These are phyloP conservation scores for Nemopilema nomurai DNA, from an alignment of 30 jellyfish, hydroid and myxozoan genomes.

Conservation along the genomic window DNA sequence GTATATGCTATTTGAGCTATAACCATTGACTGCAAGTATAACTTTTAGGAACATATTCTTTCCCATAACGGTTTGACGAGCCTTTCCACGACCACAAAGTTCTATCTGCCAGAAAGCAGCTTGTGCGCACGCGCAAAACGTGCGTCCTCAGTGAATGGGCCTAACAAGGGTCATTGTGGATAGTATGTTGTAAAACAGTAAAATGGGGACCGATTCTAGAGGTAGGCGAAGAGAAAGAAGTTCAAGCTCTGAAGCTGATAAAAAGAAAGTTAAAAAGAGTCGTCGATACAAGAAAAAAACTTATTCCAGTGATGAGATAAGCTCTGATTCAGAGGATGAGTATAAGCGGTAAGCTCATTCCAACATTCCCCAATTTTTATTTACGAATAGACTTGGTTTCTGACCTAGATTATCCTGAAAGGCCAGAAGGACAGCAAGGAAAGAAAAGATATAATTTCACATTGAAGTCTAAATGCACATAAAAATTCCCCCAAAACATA, in stretches of 20 bases:
- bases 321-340: slow-evolving; percentile 22
- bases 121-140: background rate
- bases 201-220: slow-evolving; percentile 63
- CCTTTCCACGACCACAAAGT: too few species aligned
- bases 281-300: slow-evolving; percentile 55
- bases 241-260: slow-evolving; percentile 23
- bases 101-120: too few species aligned
- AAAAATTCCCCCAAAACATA: too few species aligned
- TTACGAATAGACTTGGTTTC: too few species aligned
- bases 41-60: too few species aligned
- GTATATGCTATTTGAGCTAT: background rate
- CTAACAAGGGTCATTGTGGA: background rate
- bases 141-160: background rate
- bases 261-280: slow-evolving; percentile 30
- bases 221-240: slow-evolving; percentile 63
- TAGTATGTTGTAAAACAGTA: background rate
- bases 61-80: too few species aligned
- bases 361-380: background rate
- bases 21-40: background rate
- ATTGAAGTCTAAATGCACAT: too few species aligned
- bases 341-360: slow-evolving; percentile 22
- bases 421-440: too few species aligned
- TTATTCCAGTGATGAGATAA: slow-evolving; percentile 24
- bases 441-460: too few species aligned
- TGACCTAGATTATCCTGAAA: too few species aligned